Evolutionary conservation across 2,888 invertebrate species (phyloP).

Genomic region (Lacanobia oleracea): DNA sequence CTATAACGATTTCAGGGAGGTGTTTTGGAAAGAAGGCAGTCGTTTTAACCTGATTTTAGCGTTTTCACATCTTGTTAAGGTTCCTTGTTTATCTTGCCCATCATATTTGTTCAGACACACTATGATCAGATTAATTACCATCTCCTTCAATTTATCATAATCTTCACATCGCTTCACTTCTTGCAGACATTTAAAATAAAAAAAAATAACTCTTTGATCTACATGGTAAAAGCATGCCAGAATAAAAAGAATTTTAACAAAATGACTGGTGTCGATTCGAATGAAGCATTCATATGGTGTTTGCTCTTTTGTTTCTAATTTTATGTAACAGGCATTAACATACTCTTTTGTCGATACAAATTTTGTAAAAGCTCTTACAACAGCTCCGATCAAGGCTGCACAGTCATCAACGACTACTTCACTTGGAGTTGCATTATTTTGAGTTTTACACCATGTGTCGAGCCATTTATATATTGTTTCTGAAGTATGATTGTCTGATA

Average conservation of each 20-base stretch:
- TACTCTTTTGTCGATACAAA: slow-evolving; percentile 4
- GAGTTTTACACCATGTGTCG: slow-evolving; percentile 6
- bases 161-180: slow-evolving; percentile 14
- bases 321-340: slow-evolving; percentile 3
- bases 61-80: slow-evolving; percentile 13
- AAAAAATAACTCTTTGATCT: neutral
- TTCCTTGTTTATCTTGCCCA: slow-evolving; percentile 28
- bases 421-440: slow-evolving; percentile 3
- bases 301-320: slow-evolving; percentile 5
- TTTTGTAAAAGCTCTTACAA: slow-evolving; percentile 11
- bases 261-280: slow-evolving; percentile 16
- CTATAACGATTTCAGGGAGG: too few species aligned
- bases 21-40: neutral
- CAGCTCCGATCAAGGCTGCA: slow-evolving; percentile 7
- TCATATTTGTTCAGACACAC: slow-evolving; percentile 34
- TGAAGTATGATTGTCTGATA: slow-evolving; percentile 13
- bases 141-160: slow-evolving; percentile 15
- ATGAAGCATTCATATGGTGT: slow-evolving; percentile 6
- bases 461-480: slow-evolving; percentile 19
- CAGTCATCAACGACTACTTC: slow-evolving; percentile 10
- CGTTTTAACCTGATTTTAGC: slow-evolving; percentile 5
- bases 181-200: slow-evolving; percentile 14
- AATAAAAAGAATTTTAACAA: slow-evolving; percentile 23
- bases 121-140: slow-evolving; percentile 18
- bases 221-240: neutral